These are phyloP conservation scores for Punctoribates punctum DNA, from an alignment of 2,888 invertebrate genomes.

Conservation along the genomic window DNA sequence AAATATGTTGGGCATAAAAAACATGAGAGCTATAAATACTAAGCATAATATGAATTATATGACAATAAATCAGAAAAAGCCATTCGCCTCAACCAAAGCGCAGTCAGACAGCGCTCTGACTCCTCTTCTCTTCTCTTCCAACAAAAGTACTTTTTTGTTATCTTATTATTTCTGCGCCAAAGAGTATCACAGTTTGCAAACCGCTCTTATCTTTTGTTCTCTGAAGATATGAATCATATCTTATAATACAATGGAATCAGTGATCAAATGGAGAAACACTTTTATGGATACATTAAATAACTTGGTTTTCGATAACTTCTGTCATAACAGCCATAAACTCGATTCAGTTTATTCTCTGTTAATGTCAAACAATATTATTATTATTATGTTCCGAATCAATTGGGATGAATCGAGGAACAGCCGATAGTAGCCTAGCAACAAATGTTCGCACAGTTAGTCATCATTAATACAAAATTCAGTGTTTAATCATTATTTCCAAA, in stretches of 20 bases:
- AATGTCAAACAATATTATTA: too few species aligned
- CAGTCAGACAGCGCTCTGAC: neutral
- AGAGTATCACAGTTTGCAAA: constrained; percentile 15
- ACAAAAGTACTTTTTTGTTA: constrained; percentile 32
- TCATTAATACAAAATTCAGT: too few species aligned
- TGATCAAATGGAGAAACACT: neutral
- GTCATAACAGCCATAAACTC: neutral
- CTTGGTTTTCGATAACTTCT: constrained; percentile 2
- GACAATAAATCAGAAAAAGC: constrained; percentile 31
- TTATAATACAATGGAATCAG: neutral
- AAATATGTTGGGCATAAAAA: constrained; percentile 27
- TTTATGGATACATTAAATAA: constrained; percentile 21
- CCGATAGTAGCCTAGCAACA: too few species aligned
- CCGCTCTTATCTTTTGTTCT: neutral
- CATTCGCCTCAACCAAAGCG: neutral
- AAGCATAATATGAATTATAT: constrained; percentile 14
- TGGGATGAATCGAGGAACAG: too few species aligned
- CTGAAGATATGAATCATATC: constrained; percentile 33
- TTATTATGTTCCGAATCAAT: too few species aligned
- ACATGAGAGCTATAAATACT: constrained; percentile 20
- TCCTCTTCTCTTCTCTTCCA: neutral
- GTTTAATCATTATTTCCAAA: too few species aligned
- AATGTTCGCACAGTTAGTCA: too few species aligned
- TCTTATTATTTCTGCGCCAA: constrained; percentile 33
- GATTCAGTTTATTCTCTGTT: too few species aligned